Conservation (phyloP, 2,888 invertebrate species). For the Harpalus rufipes region DNA sequence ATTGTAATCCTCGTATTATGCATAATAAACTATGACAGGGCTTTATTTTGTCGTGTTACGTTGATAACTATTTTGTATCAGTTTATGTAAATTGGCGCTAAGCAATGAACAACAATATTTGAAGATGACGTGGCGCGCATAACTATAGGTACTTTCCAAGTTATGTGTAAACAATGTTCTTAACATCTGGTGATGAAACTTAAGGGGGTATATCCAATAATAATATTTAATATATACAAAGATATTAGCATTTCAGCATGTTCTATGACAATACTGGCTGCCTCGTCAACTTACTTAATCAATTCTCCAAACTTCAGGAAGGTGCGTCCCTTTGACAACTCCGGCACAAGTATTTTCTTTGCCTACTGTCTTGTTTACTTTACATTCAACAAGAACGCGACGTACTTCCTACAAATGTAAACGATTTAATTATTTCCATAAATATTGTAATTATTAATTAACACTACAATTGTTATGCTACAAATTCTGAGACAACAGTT, state of each 20-base stretch:
- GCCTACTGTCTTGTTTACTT: not conserved
- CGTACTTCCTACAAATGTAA: not conserved
- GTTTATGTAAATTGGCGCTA: constrained; percentile 21
- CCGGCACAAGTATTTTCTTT: not conserved
- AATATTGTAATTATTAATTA: not conserved
- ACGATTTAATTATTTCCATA: not conserved
- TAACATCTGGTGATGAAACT: constrained; percentile 40
- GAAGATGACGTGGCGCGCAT: constrained; percentile 21
- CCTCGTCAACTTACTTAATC: constrained; percentile 33
- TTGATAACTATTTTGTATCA: constrained; percentile 22
- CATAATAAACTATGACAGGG: not conserved
- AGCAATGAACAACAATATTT: constrained; percentile 21
- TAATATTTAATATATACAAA: constrained; percentile 47
- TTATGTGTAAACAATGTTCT: constrained; percentile 44
- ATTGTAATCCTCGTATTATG: not conserved
- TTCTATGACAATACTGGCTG: constrained; percentile 17
- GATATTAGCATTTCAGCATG: constrained; percentile 32
- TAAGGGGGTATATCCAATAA: constrained; percentile 37
- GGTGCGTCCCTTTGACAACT: not conserved
- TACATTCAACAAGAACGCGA: not conserved
- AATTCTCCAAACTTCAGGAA: constrained; percentile 9
- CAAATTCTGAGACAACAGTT: too few relatives aligned
- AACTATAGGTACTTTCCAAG: constrained; percentile 42
- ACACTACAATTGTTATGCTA: too few relatives aligned
- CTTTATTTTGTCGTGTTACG: too few relatives aligned